Conservation (phyloP, 2,113 vertebrate genomes). For the Galbula dea region DNA sequence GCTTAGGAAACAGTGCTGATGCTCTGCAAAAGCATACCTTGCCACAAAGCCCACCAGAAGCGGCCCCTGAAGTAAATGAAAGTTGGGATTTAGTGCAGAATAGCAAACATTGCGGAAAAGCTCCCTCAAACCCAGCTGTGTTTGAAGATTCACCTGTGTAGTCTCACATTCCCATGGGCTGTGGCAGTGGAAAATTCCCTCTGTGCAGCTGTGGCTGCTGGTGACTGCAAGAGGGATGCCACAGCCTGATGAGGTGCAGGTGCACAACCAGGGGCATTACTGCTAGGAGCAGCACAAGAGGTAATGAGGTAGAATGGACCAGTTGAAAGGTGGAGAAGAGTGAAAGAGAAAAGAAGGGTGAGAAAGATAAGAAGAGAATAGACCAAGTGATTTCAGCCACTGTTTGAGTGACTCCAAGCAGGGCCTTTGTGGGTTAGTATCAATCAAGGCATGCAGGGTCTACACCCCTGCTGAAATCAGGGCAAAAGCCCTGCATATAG, state of each 20-base stretch:
- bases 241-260: rapidly evolving
- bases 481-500: not conserved
- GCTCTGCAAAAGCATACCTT: not conserved
- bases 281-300: not conserved
- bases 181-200: not conserved
- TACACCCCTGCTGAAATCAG: not conserved
- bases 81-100: not conserved
- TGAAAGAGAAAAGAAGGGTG: not conserved
- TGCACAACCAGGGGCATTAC: not conserved
- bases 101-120: constrained; percentile 42
- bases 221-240: not conserved
- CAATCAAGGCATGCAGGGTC: not conserved
- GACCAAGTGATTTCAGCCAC: not conserved
- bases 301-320: not conserved
- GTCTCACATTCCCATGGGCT: constrained; percentile 29
- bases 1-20: not conserved
- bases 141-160: constrained; percentile 38
- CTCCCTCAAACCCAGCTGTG: constrained; percentile 27
- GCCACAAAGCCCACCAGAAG: not conserved
- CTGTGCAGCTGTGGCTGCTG: not conserved
- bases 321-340: not conserved
- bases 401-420: not conserved
- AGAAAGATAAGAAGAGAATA: not conserved
- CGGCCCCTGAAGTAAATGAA: not conserved
- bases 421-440: not conserved